These are phyloP conservation scores for Podiceps cristatus DNA, from an alignment of 2,113 vertebrate genomes.

Conservation along the genomic window DNA sequence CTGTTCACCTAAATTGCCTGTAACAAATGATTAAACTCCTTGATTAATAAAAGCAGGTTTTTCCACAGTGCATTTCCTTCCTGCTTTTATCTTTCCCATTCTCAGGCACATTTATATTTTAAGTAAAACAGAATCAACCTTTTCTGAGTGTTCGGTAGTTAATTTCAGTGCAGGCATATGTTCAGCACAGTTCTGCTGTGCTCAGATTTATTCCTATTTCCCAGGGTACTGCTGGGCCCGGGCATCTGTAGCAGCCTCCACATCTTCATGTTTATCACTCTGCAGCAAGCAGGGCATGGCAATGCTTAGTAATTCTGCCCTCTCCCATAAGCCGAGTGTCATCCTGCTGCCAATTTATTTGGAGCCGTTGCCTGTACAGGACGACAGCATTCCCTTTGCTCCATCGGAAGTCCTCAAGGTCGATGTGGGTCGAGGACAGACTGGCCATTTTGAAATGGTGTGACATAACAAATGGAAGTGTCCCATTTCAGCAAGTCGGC, in stretches of 20 bases:
- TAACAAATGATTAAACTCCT: background rate
- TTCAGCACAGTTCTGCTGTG: background rate
- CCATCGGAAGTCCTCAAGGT: constrained; percentile 70
- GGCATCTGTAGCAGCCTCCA: background rate
- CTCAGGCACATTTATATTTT: background rate
- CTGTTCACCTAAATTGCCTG: background rate
- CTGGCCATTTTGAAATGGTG: constrained; percentile 48
- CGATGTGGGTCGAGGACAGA: constrained; percentile 55
- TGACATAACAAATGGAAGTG: constrained; percentile 75
- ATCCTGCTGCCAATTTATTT: background rate
- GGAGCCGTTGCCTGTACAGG: background rate
- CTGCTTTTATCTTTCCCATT: background rate
- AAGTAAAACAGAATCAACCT: background rate
- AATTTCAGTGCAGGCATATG: background rate
- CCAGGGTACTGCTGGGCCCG: background rate
- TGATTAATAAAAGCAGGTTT: background rate
- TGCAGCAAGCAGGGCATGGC: background rate
- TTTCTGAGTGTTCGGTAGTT: background rate
- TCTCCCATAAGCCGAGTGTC: background rate
- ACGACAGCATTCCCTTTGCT: background rate
- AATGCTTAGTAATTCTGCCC: background rate
- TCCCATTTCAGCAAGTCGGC: constrained; percentile 79
- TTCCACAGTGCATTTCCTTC: background rate
- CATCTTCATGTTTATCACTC: background rate
- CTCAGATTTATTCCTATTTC: background rate